phyloP scores from a whole-genome alignment of 1,140 invertebrate species.

The Panagrolaimus sp. region DNA sequence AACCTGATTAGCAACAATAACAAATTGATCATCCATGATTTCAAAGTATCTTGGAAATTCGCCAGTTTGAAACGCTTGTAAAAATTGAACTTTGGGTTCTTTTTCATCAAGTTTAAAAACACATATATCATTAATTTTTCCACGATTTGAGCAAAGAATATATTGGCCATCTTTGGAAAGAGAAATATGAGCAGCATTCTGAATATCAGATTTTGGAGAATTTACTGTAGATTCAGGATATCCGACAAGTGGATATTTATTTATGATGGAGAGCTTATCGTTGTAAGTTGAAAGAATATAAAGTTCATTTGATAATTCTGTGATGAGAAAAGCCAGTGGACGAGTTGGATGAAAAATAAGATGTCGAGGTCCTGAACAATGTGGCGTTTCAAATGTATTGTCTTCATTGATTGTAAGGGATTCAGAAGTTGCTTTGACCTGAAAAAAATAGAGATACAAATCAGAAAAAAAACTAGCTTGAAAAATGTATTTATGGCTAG shows the following conservation, averaged over 20 bases:
- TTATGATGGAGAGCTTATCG: slow-evolving; percentile 14
- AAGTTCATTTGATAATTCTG: slow-evolving; percentile 17
- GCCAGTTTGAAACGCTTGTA: not conserved
- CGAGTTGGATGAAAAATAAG: slow-evolving; percentile 17
- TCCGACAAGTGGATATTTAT: not conserved
- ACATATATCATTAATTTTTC: slow-evolving; percentile 7
- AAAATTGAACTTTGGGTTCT: not conserved
- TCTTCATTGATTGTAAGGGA: too few relatives aligned
- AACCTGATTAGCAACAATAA: slow-evolving; percentile 22
- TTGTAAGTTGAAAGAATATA: slow-evolving; percentile 9
- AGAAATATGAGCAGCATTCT: slow-evolving; percentile 20
- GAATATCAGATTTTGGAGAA: not conserved
- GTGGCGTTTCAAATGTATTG: not conserved
- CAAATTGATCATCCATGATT: slow-evolving; percentile 15
- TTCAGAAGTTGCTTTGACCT: too few relatives aligned
- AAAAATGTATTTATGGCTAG: too few relatives aligned
- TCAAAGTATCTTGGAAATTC: slow-evolving; percentile 20
- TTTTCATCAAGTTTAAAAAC: not conserved
- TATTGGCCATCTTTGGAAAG: slow-evolving; percentile 14
- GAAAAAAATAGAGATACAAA: too few relatives aligned
- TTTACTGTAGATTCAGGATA: slow-evolving; percentile 3
- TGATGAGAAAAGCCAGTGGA: slow-evolving; percentile 15
- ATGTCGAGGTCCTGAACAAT: slow-evolving; percentile 15
- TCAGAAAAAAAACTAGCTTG: too few relatives aligned
- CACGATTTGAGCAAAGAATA: slow-evolving; percentile 20